Percentiles rank a stretch among this genome's conserved stretches.
Evolutionary conservation across 2,888 invertebrate genomes (phyloP).

Genomic region (Margaritifera margaritifera): DNA sequence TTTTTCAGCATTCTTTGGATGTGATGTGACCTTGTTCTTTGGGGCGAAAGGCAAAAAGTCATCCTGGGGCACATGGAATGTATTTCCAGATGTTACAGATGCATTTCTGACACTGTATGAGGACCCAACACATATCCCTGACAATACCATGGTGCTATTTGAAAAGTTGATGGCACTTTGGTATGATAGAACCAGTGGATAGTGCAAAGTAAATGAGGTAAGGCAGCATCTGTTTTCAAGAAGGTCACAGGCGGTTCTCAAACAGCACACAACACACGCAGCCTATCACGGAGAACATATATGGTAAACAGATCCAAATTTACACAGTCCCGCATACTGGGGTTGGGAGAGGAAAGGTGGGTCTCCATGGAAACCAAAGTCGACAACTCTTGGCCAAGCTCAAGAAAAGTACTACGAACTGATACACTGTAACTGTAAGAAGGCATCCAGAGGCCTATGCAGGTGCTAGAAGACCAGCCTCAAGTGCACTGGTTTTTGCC

Average conservation of each 20-base stretch:
- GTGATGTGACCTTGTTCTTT: slow-evolving; percentile 35
- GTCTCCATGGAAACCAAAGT: too few relatives aligned
- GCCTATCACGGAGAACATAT: not conserved
- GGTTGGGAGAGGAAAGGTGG: not conserved
- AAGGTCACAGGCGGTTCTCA: not conserved
- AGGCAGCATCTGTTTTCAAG: slow-evolving; percentile 5
- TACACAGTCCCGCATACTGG: not conserved
- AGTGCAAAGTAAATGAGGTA: not conserved
- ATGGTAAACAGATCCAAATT: not conserved
- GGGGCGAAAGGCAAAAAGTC: slow-evolving; percentile 33
- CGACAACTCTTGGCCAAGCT: too few relatives aligned
- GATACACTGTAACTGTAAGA: too few relatives aligned
- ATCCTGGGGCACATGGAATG: slow-evolving; percentile 37
- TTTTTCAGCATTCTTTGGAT: slow-evolving; percentile 40
- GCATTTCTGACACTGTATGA: slow-evolving; percentile 12
- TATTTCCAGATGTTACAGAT: slow-evolving; percentile 19
- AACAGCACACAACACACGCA: not conserved
- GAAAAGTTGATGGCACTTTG: not conserved
- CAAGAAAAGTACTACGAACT: too few relatives aligned
- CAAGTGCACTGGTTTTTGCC: too few relatives aligned
- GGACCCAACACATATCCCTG: not conserved
- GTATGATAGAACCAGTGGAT: slow-evolving; percentile 1
- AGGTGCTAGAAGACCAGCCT: too few relatives aligned
- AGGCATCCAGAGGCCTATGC: too few relatives aligned
- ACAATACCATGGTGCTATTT: not conserved